Conservation (phyloP, 2,797 vertebrate species). For the Clarias fuscus region DNA sequence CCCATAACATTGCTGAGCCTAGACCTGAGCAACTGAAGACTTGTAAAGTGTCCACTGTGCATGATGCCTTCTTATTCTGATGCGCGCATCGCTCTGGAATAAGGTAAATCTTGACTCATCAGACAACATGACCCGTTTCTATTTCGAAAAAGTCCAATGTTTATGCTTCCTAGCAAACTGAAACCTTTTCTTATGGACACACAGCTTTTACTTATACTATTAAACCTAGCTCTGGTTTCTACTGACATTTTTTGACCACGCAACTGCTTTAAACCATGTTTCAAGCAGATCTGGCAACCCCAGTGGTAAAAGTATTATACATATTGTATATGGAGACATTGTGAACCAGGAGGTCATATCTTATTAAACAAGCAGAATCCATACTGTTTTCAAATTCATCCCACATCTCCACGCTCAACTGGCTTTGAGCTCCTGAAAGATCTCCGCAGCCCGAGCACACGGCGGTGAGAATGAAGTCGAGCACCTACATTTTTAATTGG, state of each 20-base stretch:
- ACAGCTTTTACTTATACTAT: neutral
- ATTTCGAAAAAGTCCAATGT: no score
- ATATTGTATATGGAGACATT: neutral
- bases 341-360: neutral
- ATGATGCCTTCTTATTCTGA: no score
- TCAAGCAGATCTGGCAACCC: neutral
- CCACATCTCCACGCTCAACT: neutral
- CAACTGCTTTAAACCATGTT: no score
- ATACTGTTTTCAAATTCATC: neutral
- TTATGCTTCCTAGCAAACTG: no score
- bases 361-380: neutral
- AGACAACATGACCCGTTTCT: no score
- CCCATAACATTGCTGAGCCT: no score
- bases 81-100: no score
- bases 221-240: neutral
- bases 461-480: conserved; percentile 18
- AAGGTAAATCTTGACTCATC: no score
- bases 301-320: neutral
- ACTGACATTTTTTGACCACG: neutral
- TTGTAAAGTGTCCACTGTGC: no score
- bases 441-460: neutral
- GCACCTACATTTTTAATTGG: conserved; percentile 48
- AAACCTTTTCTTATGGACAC: no score
- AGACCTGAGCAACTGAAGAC: no score
- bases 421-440: neutral